Base-by-base conservation (phyloP, 2,888 invertebrate genomes). In the Drosophila kokeensis region DNA sequence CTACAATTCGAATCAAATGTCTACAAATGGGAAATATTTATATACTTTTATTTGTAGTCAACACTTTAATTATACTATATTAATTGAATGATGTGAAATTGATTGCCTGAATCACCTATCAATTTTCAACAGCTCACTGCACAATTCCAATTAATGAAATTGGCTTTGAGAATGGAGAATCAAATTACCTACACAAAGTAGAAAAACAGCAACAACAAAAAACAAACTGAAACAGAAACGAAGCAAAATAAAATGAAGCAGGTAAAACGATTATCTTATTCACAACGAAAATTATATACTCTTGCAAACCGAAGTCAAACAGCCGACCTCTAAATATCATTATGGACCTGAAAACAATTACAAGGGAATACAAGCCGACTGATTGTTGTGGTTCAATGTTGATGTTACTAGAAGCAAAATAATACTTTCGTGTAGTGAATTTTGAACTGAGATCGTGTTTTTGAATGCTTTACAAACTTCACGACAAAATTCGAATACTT, bases 31-130 rank as follows among this genome's bases (percentile, higher is more conserved):
- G 21, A n/a, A 30, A 48, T 42, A 54, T 40, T 50, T 57, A 53
- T 61, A 32, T 58, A 45, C 42, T 32, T 38, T 5, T 18, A 21
- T 10, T 30, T 21, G 45, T 11, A 30, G 29, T 11, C 36, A 32
- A 34, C 30, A 34, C 45, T 27, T 38, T 49, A 69, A 48, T 69
- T 59, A 58, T 29, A 36, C 27, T 13, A 52, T 48, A 49, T 62
- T 68, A 69, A 68, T 65, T 69, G 62, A 73, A 69, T 65, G 62
- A 77, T 69, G 76, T 50, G 78, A 73, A 73, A 73, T 77, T 73
- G 69, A 77, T 77, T 73, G 63, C 54, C 59, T 21, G 63, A 65
- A 65, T 69, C 69, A 69, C 49, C 73, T 34, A 65, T 77, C 65
- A 62, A 65, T 73, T 73, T 38, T 63, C 66, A 73, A 73, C 63